phyloP scores from a whole-genome alignment of 92 coral and sea anemone species.

The Palythoa caribaeorum region DNA sequence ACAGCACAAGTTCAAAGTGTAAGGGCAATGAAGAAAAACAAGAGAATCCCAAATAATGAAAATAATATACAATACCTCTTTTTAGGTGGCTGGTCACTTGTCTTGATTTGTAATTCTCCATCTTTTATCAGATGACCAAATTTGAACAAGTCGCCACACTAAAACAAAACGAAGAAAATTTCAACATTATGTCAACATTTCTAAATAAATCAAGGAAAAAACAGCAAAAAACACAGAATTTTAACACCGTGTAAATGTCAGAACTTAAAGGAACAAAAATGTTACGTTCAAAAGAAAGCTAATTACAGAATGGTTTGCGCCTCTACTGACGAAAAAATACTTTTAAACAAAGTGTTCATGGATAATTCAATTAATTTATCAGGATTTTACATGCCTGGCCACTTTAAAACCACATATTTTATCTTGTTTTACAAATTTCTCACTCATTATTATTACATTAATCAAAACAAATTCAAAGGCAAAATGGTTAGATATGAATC shows the following conservation, averaged over 20 bases:
- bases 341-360: no score
- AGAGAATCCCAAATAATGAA: neutral
- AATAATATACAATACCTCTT: slow-evolving; percentile 74
- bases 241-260: no score
- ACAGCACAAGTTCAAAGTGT: neutral
- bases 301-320: no score
- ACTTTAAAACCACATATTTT: neutral
- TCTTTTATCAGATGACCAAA: slow-evolving; percentile 96
- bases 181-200: neutral
- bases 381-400: no score
- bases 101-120: slow-evolving; percentile 94
- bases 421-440: neutral
- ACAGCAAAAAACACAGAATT: neutral
- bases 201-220: neutral
- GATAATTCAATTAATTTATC: no score
- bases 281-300: no score
- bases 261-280: no score
- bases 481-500: no score
- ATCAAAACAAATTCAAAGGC: neutral
- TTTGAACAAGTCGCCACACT: slow-evolving; percentile 77
- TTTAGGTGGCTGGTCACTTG: slow-evolving; percentile 91
- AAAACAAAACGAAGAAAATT: neutral
- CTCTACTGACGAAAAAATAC: no score
- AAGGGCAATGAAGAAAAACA: no score
- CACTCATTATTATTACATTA: neutral